phyloP scores from a whole-genome alignment of 30 jellyfish, hydroid and myxozoan species.

The Aurelia coerulea region DNA sequence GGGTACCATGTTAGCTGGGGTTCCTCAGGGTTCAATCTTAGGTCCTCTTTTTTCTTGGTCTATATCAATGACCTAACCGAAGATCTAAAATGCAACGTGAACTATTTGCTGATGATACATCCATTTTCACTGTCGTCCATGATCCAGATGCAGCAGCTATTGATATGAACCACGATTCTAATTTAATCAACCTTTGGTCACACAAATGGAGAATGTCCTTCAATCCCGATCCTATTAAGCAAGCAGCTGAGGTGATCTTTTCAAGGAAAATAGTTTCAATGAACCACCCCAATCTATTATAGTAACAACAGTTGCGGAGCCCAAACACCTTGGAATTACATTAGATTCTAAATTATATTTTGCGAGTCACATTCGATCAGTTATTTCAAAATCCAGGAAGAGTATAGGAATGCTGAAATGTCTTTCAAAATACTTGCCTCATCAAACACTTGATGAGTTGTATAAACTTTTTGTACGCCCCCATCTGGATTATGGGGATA shows the following conservation, averaged over 20 bases:
- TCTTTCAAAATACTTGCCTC: slow-evolving; percentile 8
- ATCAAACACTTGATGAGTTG: not conserved
- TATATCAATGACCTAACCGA: too few relatives aligned
- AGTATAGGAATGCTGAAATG: slow-evolving; percentile 12
- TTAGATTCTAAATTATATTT: slow-evolving; percentile 1
- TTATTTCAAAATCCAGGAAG: too few relatives aligned
- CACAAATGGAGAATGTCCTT: slow-evolving; percentile 11
- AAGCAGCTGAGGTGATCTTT: slow-evolving; percentile 4
- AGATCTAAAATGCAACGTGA: too few relatives aligned
- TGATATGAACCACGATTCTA: too few relatives aligned
- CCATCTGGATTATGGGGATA: slow-evolving; percentile 10
- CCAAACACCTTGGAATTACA: not conserved
- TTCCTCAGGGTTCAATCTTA: too few relatives aligned
- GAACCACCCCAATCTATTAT: not conserved
- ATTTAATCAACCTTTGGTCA: not conserved
- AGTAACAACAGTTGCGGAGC: slow-evolving; percentile 2
- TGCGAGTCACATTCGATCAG: not conserved
- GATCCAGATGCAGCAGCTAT: too few relatives aligned
- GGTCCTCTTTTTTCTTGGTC: too few relatives aligned
- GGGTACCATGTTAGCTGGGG: too few relatives aligned
- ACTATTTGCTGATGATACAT: too few relatives aligned
- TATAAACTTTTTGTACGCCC: not conserved
- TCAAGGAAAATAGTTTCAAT: not conserved
- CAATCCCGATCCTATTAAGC: slow-evolving; percentile 18
- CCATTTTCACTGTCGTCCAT: too few relatives aligned